Percentiles rank a stretch among this genome's conserved stretches.
phyloP scores from a whole-genome alignment of 2,113 vertebrate species.

The Tapirus terrestris region DNA sequence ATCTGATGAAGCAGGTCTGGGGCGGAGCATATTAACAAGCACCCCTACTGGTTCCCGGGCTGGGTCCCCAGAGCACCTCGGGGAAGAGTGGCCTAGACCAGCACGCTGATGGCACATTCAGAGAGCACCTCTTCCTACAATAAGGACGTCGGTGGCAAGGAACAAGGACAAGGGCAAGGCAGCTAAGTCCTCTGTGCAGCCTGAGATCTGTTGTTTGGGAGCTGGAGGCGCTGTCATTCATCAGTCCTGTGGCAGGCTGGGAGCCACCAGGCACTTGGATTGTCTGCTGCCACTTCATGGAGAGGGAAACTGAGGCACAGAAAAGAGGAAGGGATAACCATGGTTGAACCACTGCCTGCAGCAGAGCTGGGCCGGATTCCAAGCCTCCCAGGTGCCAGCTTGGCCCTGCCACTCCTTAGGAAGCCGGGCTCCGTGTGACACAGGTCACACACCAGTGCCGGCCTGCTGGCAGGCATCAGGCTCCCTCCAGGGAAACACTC shows the following conservation, averaged over 20 bases:
- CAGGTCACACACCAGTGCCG: neutral
- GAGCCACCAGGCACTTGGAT: neutral
- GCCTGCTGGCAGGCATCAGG: accelerated
- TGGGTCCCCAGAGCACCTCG: neutral
- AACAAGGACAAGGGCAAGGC: neutral
- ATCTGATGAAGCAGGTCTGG: neutral
- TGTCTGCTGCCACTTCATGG: neutral
- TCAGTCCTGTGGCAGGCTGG: neutral
- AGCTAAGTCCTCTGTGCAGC: neutral
- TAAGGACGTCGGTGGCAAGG: neutral
- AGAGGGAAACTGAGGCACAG: neutral
- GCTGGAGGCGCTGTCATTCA: neutral
- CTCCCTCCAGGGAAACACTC: neutral
- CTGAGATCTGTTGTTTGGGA: neutral
- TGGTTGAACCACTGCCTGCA: neutral
- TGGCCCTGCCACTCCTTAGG: neutral
- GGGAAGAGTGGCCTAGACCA: neutral
- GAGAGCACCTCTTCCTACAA: neutral
- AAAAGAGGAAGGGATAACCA: neutral
- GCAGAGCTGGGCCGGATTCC: neutral
- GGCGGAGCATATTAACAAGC: neutral
- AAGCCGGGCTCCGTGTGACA: accelerated
- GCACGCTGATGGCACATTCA: neutral
- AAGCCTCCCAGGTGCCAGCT: neutral
- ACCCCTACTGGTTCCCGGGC: neutral